A percentile compares a stretch with the other conserved stretches of the same genome.
These are phyloP conservation scores for Pseudotriccus pelzelni DNA, from an alignment of 2,797 vertebrate genomes.

Conservation along the genomic window DNA sequence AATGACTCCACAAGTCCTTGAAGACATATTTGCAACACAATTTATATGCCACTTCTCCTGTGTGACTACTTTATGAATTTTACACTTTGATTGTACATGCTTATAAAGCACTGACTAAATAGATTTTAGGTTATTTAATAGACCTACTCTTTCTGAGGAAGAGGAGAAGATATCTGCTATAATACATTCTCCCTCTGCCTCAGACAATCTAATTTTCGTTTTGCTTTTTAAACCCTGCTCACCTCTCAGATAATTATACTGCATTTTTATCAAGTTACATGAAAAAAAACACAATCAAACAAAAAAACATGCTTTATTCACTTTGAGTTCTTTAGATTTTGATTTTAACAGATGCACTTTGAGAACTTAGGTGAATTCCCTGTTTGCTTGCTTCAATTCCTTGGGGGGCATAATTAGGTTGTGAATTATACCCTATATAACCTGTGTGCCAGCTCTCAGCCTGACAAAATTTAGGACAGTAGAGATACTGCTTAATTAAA, in stretches of 20 bases:
- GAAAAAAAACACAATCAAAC: neutral
- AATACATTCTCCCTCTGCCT: neutral
- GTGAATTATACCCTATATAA: neutral
- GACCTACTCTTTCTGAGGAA: neutral
- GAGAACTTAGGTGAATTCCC: neutral
- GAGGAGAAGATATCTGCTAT: neutral
- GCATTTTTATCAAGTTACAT: neutral
- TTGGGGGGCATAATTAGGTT: neutral
- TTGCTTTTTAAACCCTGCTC: neutral
- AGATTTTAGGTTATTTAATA: slow-evolving; percentile 18
- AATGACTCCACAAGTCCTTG: neutral
- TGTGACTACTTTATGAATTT: slow-evolving; percentile 35
- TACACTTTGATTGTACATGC: neutral
- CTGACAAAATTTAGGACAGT: neutral
- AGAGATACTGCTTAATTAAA: slow-evolving; percentile 23
- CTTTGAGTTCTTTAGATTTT: neutral
- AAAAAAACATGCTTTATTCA: neutral
- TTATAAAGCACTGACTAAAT: neutral
- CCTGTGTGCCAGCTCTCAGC: neutral
- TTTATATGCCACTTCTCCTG: neutral
- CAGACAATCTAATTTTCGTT: neutral
- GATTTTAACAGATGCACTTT: neutral
- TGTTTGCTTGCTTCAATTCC: neutral
- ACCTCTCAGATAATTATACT: neutral
- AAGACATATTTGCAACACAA: neutral